Base-by-base conservation (phyloP, 2,797 vertebrate genomes). In the Eulemur albifrons region DNA sequence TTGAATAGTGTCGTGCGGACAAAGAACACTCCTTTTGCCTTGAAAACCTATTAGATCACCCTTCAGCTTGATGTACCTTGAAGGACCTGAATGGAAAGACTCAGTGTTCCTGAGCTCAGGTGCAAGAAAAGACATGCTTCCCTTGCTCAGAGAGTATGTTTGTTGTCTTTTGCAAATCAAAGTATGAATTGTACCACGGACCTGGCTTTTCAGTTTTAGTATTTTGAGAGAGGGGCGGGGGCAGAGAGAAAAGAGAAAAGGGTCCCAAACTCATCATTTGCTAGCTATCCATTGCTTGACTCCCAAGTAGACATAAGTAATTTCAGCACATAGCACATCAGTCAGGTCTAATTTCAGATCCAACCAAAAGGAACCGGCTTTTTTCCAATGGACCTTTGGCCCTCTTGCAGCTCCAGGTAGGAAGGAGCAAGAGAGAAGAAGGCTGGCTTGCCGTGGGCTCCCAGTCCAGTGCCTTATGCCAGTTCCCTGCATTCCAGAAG, bases 161-260 rank as follows among this genome's bases (percentile, higher is more conserved):
- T 97, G 98, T 97, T 98, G 96, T 96, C 96, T 98, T 98, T 97
- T 76, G 93, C 90, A 98, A 96, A 97, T 98, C 97, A 95, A 97
- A 96, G 94, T 95, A 40, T 86, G 88, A 96, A 90, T 93, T 98
- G 98, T 98, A 98, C 97, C 97, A 98, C 96, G 96, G 95, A 97
- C 97, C 97, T 97, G 97, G 97, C 97, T 98, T 98, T 98, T 97
- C 96, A 92, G 92, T 96, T 93, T 86, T 3, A 0, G 84, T 82
- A 85, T 98, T 94, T 87, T 89, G 25, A 40, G 32, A 79, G 32
- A 50, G 54, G 65, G 40, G 10, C 2, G 43, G 43, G 43, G 43
- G 43, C 43, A 45, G 21, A 82, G 27, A 45, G 38, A 27, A n/a
- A 83, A 13, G 21, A 69, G 35, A 18, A 43, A 61, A 15, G 7